phyloP scores from a whole-genome alignment of 2,113 vertebrate genomes.

The Todiramphus saurophagus region DNA sequence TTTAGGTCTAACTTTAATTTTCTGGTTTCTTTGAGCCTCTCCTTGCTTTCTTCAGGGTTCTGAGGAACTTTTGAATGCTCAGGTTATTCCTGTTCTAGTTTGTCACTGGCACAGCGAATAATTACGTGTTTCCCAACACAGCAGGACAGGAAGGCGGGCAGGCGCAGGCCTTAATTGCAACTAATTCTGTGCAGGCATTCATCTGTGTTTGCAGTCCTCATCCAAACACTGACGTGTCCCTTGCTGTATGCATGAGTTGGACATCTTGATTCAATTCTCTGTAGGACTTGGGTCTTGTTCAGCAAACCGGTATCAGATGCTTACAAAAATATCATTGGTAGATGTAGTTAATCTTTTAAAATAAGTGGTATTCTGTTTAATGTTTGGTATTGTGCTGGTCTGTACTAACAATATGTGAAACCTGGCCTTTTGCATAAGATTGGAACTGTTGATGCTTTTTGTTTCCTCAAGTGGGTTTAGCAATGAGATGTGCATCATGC shows the following conservation, averaged over 20 bases:
- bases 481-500: background rate
- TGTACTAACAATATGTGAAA: background rate
- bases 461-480: slow-evolving; percentile 11
- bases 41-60: background rate
- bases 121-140: background rate
- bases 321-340: background rate
- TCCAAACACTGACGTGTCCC: background rate
- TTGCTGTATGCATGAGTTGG: background rate
- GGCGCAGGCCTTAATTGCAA: background rate
- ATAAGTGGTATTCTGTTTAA: background rate
- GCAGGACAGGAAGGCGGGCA: background rate
- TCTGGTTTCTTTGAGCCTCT: background rate
- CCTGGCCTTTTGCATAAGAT: background rate
- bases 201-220: background rate
- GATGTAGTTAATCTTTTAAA: background rate
- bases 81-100: slow-evolving; percentile 2
- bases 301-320: background rate
- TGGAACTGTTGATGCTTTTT: background rate
- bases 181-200: background rate
- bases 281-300: background rate
- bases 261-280: background rate
- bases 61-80: background rate
- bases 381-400: background rate
- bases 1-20: background rate
- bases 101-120: background rate